Evolutionary conservation across 2,113 vertebrate genomes (phyloP).

Genomic region (Lichenostomus cassidix): DNA sequence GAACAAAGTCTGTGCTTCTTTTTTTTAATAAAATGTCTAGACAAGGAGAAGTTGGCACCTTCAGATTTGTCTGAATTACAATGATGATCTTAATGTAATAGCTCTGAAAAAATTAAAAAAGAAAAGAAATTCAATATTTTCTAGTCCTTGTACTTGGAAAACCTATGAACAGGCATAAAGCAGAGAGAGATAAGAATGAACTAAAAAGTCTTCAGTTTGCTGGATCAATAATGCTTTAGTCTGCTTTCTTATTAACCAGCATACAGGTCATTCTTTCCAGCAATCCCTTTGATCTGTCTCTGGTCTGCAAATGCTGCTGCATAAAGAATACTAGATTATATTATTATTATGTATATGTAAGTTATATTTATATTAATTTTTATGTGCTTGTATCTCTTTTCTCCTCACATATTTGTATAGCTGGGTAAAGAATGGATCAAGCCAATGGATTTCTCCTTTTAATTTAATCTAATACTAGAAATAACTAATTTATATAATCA

Average conservation of each 20-base stretch:
- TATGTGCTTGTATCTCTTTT: background rate
- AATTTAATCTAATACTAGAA: background rate
- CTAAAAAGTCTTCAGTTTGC: background rate
- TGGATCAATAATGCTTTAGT: conserved; percentile 5
- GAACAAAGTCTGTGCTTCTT: background rate
- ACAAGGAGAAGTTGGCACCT: background rate
- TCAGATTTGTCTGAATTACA: background rate
- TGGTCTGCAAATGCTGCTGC: background rate
- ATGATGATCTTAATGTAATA: background rate
- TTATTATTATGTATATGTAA: background rate
- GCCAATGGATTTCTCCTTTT: background rate
- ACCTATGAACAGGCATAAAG: background rate
- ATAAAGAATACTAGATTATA: background rate
- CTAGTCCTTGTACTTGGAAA: background rate
- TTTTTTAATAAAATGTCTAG: background rate
- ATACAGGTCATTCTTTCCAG: background rate
- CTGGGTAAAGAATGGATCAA: background rate
- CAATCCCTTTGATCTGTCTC: background rate
- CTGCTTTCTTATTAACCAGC: background rate
- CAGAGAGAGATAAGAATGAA: background rate
- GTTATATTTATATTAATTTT: background rate
- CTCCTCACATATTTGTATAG: background rate
- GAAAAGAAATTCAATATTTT: background rate
- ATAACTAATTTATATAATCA: background rate
- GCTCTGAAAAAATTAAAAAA: background rate